Evolutionary conservation across 2,113 vertebrate species (phyloP), one percentile per base, ranked within the genome.

Genomic region (Esox niger): DNA sequence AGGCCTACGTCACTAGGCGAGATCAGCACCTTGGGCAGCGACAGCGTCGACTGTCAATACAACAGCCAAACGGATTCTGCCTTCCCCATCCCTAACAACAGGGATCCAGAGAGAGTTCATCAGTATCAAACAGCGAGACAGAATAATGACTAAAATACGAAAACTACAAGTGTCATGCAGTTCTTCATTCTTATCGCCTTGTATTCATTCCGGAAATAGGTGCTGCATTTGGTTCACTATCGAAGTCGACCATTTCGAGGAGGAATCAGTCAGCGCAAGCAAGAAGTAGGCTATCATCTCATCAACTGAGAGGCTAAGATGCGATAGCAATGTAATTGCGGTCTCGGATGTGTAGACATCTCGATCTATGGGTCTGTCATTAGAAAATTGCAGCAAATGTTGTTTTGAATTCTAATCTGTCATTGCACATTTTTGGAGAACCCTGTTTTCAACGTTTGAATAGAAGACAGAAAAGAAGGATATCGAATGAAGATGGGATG

Each of bases 11-110:
- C 87, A 89, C 70, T 32, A 38, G 68, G 68, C 38, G 64, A 33
- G 76, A 80, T 91, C 90, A 91, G 89, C 86, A 91, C 90, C 88
- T 35, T 64, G 90, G 91, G 90, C 88, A 92, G 90, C 81, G 91
- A 91, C 88, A 92, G 90, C 81, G 74, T 58, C 78, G 75, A 70
- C 73, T 76, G 78, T 83, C 84, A 62, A 75, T 70, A 72, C 68
- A 43, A 69, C 83, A 63, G 67, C 20, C 66, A 4, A 69, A 77
- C 66, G 64, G 75, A 74, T 69, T 64, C 66, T 63, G 32, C 58
- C 72, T 65, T 73, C 20, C 30, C 57, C 71, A 26, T 70, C 20
- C 30, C 57, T 71, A 32, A 74, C 76, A 21, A 59, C 49, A 30
- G 32, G 61, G 77, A 73, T 60, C 23, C 32, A 6, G 69, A 23